These are phyloP conservation scores for Serrognathus titanus DNA, from an alignment of 2,888 invertebrate species.

Conservation along the genomic window DNA sequence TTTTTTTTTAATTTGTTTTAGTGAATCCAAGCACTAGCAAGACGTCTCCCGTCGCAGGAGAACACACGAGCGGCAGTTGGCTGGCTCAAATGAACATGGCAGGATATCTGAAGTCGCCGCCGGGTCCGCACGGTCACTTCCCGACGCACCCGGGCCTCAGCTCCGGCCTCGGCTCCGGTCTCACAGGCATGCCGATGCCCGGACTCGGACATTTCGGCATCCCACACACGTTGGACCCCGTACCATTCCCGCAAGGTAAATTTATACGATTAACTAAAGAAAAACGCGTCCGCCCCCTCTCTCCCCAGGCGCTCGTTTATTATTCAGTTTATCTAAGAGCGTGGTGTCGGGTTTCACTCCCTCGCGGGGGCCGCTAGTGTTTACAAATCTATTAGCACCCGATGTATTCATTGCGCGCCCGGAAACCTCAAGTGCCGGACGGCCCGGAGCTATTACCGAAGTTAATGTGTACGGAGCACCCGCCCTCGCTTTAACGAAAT, in stretches of 20 bases:
- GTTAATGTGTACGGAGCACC: neutral
- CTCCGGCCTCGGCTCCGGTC: conserved; percentile 32
- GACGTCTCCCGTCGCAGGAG: conserved; percentile 20
- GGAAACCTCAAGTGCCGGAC: conserved; percentile 35
- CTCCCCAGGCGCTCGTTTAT: neutral
- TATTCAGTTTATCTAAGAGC: neutral
- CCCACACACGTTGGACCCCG: conserved; percentile 42
- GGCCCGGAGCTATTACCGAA: neutral
- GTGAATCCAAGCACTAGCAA: conserved; percentile 25
- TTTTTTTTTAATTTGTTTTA: conserved; percentile 29
- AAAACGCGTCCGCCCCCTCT: neutral
- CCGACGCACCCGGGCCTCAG: conserved; percentile 37
- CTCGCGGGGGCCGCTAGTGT: conserved; percentile 29
- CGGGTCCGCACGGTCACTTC: conserved; percentile 37
- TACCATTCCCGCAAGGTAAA: conserved; percentile 46
- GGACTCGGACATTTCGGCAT: conserved; percentile 40
- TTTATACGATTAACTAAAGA: conserved; percentile 5
- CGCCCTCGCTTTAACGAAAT: too few species aligned
- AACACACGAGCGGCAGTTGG: conserved; percentile 24
- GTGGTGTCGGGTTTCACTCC: conserved; percentile 4
- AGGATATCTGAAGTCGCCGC: conserved; percentile 39
- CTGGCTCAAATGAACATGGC: conserved; percentile 41
- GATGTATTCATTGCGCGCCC: conserved; percentile 38
- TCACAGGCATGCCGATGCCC: conserved; percentile 39
- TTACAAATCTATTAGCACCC: conserved; percentile 47